Conservation (phyloP, 1,140 invertebrate genomes). For the Drosophila grimshawi region DNA sequence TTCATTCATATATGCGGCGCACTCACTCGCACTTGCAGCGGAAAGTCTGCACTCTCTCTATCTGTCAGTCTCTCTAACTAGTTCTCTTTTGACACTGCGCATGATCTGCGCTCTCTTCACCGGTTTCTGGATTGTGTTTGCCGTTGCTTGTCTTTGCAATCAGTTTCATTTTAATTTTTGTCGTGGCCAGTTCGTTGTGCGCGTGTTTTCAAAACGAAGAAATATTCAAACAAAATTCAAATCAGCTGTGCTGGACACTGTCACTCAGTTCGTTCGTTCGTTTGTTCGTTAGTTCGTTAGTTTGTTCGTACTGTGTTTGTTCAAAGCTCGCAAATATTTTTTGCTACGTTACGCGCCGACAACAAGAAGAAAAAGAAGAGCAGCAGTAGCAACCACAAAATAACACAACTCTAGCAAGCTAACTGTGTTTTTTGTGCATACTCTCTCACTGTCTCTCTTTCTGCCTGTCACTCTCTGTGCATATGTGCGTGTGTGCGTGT, state of each 20-base stretch:
- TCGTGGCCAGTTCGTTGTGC: slow-evolving; percentile 67
- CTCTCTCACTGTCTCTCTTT: slow-evolving; percentile 49
- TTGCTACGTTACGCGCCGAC: slow-evolving; percentile 51
- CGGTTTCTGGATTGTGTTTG: slow-evolving; percentile 64
- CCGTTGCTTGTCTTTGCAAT: slow-evolving; percentile 46
- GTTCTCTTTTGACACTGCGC: slow-evolving; percentile 39
- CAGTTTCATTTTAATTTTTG: slow-evolving; percentile 78
- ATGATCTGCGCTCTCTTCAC: slow-evolving; percentile 34
- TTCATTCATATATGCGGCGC: slow-evolving; percentile 56
- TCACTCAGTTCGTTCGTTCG: slow-evolving; percentile 26
- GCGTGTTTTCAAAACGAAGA: slow-evolving; percentile 50
- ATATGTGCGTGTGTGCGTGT: slow-evolving; percentile 27
- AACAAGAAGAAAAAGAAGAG: slow-evolving; percentile 24
- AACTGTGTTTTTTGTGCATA: slow-evolving; percentile 44
- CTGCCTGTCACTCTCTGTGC: slow-evolving; percentile 11
- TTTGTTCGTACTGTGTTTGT: slow-evolving; percentile 43
- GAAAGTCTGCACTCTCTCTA: slow-evolving; percentile 14
- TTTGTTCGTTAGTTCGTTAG: slow-evolving; percentile 25
- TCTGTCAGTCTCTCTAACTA: slow-evolving; percentile 23
- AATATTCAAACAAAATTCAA: slow-evolving; percentile 48
- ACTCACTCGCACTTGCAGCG: slow-evolving; percentile 21
- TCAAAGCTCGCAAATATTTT: slow-evolving; percentile 49
- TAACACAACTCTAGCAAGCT: slow-evolving; percentile 32
- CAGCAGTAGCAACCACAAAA: slow-evolving; percentile 12
- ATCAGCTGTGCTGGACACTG: slow-evolving; percentile 52